Evolutionary conservation across 2,797 vertebrate genomes (phyloP).

Genomic region (Poecilia wingei): DNA sequence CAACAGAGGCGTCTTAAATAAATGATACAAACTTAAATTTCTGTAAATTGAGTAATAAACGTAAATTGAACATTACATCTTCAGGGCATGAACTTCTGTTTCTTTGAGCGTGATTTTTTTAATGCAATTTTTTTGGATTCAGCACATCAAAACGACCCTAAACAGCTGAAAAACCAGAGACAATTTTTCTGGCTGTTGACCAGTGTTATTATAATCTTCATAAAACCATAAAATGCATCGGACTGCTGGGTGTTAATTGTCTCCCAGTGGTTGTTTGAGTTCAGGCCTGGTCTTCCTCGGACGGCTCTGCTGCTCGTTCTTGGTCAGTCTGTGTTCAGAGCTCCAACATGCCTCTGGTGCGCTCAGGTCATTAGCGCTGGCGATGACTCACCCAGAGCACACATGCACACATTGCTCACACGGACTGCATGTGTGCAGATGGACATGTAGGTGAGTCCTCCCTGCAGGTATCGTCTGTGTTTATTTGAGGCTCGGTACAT

Average conservation of each 20-base stretch:
- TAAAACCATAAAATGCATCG: background rate
- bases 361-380: conserved; percentile 40
- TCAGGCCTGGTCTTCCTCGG: conserved; percentile 1
- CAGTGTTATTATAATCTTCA: conserved; percentile 1
- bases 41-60: too few species aligned
- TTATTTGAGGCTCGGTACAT: conserved; percentile 20
- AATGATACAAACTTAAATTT: too few species aligned
- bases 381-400: conserved; percentile 49
- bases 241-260: conserved; percentile 18
- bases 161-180: too few species aligned
- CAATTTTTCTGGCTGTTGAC: too few species aligned
- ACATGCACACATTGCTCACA: conserved; percentile 19
- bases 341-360: conserved; percentile 30
- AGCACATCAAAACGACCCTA: too few species aligned
- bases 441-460: background rate
- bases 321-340: conserved; percentile 23
- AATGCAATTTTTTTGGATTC: too few species aligned
- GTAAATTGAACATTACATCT: too few species aligned
- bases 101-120: too few species aligned
- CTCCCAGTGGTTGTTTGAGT: background rate
- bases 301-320: background rate
- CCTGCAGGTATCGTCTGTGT: conserved; percentile 25
- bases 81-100: too few species aligned
- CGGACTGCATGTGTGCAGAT: background rate
- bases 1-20: too few species aligned